Base-by-base conservation (phyloP, 2,797 vertebrate genomes). In the Sebastes iracundus region DNA sequence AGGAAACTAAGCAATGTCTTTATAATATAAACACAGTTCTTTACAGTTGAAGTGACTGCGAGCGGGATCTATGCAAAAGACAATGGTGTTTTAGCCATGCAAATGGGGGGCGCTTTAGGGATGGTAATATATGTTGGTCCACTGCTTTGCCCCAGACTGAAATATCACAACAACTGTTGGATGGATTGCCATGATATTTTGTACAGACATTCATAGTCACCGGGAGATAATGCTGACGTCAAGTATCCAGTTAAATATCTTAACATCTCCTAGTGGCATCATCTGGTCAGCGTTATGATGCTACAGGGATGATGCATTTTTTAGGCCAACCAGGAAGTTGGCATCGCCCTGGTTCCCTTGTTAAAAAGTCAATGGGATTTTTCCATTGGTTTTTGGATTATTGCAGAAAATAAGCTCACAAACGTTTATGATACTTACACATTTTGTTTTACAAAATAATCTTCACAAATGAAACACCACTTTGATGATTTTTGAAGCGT, bases 1-100 rank as follows among this genome's bases (percentile, higher is more conserved):
- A 75, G 56, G 4, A 62, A 80, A 30, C 23, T 35, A n/a, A 49
- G 20, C 58, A 32, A 56, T 64, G 55, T 70, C 8, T 77, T 72
- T 77, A 23, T 65, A 59, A 72, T 61, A 14, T 70, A 14, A 75
- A 49, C 27, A 30, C 27, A 30, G 8, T 42, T 49, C 13, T 30
- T 78, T 60, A 46, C 25, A 71, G 18, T 9, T 71, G 38, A 66
- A 38, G 30, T 42, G 23, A 72, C 52, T 72, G 35, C 9, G 0
- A 55, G 25, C 7, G 3, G n/a, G 30, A 33, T 64, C 6, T 35
- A 13, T 63, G n/a, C 16, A 46, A 25, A 70, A 49, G 14, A 77
- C 12, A 25, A 16, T 60, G 58, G 4, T 63, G 42, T 68, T 75
- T 64, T 22, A 35, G 20, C 20, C n/a, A 20, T 55, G 20, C 27